Base-by-base conservation (phyloP, 1,140 invertebrate genomes). In the Brachionus rubens region DNA sequence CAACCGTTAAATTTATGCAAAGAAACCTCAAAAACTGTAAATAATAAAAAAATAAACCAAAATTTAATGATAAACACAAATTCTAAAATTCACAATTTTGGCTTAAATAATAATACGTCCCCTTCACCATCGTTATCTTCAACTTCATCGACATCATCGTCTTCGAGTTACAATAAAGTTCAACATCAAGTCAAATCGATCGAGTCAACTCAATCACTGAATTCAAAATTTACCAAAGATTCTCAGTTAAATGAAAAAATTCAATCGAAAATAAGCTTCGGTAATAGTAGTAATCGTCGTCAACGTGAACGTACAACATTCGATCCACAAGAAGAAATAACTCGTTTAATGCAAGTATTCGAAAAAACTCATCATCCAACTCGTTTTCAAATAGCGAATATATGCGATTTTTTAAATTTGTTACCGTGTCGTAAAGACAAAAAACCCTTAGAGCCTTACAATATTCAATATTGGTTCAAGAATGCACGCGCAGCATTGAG, bases 391-490 rank as follows among this genome's bases (percentile, higher is more conserved):
- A 96, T 98, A 19, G 76, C 62, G 2, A 68, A 41, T 14, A 77
- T 77, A 24, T 67, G 59, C 16, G 76, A 77, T 28, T 54, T 50
- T 30, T 19, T 67, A 19, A 76, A 76, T 41, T 28, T n/a, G 24
- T 30, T 76, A 7, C 9, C 26, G 26, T 52, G 47, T 48, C 76
- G 62, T 10, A 67, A 54, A 40, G 76, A 52, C 54, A 67, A 68
- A 46, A 96, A 96, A 81, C 93, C 93, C 0, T 86, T 98, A 24
- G 94, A 98, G 84, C 90, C 96, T 0, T 96, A 96, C 81, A 98
- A 98, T 82, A 93, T 98, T 10, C 94, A 97, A 21, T 97, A 97
- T 83, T 98, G 95, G 95, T 98, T 98, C 83, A 98, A 98, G 84
- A 98, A 98, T 82, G 94, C 95, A 0, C 87, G 95, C 68, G 95